A percentile compares a stretch with the other conserved stretches of the same genome.
phyloP scores from a whole-genome alignment of 2,797 vertebrate genomes.

The Crypturellus tataupa region DNA sequence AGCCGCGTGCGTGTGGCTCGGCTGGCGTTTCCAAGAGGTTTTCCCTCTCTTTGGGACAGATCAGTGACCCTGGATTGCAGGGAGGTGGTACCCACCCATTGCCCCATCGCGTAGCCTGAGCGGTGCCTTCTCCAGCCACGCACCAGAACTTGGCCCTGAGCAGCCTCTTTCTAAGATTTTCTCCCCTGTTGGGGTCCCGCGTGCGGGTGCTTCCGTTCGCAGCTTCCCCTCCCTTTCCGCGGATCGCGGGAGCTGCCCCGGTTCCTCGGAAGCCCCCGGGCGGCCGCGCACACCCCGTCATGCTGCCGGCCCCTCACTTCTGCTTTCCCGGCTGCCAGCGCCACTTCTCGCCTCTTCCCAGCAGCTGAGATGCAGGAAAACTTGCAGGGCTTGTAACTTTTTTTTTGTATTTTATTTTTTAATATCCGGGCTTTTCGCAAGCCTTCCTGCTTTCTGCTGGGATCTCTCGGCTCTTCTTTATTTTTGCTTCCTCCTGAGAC shows the following conservation, averaged over 20 bases:
- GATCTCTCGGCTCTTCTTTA: background rate
- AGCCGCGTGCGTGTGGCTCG: rapidly evolving
- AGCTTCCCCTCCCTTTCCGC: too few species aligned
- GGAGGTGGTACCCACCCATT: background rate
- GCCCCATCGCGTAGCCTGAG: too few species aligned
- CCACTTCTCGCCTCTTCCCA: background rate
- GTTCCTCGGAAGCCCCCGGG: background rate
- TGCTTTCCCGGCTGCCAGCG: background rate
- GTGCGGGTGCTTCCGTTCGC: too few species aligned
- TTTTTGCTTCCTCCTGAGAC: background rate
- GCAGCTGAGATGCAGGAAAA: background rate
- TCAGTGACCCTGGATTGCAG: rapidly evolving
- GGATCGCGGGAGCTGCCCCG: background rate
- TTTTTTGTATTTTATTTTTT: background rate
- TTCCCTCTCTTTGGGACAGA: background rate
- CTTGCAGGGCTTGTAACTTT: background rate
- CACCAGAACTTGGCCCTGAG: too few species aligned
- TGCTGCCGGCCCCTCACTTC: too few species aligned
- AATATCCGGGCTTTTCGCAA: background rate
- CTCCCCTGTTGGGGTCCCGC: too few species aligned
- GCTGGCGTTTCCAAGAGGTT: rapidly evolving
- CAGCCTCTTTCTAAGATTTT: background rate
- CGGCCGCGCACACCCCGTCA: too few species aligned
- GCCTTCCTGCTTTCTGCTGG: background rate
- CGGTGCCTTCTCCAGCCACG: too few species aligned